Evolutionary conservation across 1,140 invertebrate genomes (phyloP).

Genomic region (Calephelis nemesis): DNA sequence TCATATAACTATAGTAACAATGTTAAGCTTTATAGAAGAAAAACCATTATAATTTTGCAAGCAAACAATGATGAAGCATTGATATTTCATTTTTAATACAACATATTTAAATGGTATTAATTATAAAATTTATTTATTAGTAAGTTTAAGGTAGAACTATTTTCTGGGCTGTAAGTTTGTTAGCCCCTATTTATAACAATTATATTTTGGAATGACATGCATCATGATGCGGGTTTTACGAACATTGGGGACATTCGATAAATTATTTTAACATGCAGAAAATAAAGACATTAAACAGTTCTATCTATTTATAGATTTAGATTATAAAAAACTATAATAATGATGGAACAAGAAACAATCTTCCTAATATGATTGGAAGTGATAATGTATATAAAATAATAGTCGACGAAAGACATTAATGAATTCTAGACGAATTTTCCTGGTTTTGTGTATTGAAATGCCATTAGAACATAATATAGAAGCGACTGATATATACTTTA

Average conservation of each 20-base stretch:
- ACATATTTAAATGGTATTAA: slow-evolving; percentile 3
- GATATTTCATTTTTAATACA: slow-evolving; percentile 6
- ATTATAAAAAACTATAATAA: slow-evolving; percentile 30
- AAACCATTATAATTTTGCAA: slow-evolving; percentile 12
- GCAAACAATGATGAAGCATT: slow-evolving; percentile 15
- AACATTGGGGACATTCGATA: slow-evolving; percentile 7
- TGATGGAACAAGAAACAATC: slow-evolving; percentile 34
- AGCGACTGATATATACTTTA: slow-evolving; percentile 33
- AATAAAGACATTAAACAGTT: slow-evolving; percentile 33
- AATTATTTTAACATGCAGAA: slow-evolving; percentile 40
- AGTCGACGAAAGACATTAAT: slow-evolving; percentile 49
- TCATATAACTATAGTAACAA: not conserved
- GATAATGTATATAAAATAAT: slow-evolving; percentile 48
- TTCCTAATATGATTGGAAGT: slow-evolving; percentile 35
- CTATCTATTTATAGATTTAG: slow-evolving; percentile 34
- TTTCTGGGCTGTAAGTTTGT: slow-evolving; percentile 1
- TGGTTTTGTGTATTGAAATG: slow-evolving; percentile 10
- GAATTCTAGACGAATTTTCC: slow-evolving; percentile 21
- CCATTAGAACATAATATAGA: slow-evolving; percentile 32
- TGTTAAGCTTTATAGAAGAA: slow-evolving; percentile 11
- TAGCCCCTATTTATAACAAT: slow-evolving; percentile 3
- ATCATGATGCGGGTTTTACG: slow-evolving; percentile 17
- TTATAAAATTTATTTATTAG: not conserved
- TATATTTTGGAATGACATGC: slow-evolving; percentile 25
- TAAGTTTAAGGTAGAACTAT: not conserved